phyloP scores from a whole-genome alignment of 2,888 invertebrate species.

The Melitaea athalia region DNA sequence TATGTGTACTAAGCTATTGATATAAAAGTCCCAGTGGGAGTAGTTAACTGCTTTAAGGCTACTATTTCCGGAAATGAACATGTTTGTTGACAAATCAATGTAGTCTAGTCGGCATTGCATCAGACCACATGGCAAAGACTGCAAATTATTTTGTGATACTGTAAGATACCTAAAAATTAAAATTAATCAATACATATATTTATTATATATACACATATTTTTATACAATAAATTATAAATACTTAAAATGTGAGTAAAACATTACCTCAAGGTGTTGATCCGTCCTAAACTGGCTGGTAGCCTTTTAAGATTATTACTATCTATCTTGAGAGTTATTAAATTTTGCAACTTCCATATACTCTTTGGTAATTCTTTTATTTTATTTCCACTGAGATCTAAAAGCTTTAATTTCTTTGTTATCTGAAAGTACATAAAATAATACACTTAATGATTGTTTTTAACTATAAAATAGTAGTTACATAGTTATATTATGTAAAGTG shows the following conservation, averaged over 20 bases:
- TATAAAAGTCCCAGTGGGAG: conserved; percentile 63
- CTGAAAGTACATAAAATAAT: conserved; percentile 50
- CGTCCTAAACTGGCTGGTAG: conserved; percentile 86
- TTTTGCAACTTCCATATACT: conserved; percentile 84
- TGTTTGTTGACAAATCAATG: conserved; percentile 83
- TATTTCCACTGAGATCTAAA: conserved; percentile 86
- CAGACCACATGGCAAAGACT: conserved; percentile 83
- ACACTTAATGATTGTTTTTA: neutral
- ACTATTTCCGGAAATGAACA: conserved; percentile 59
- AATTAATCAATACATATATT: neutral
- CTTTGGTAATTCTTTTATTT: conserved; percentile 79
- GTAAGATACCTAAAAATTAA: conserved; percentile 71
- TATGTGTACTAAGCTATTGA: conserved; percentile 79
- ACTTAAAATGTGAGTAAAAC: neutral
- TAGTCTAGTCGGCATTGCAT: conserved; percentile 77
- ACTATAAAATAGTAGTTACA: neutral
- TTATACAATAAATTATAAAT: neutral
- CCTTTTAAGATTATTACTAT: conserved; percentile 81
- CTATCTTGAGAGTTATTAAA: conserved; percentile 84
- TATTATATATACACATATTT: neutral
- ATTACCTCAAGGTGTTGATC: conserved; percentile 76
- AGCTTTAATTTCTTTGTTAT: conserved; percentile 78
- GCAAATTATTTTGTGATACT: conserved; percentile 79
- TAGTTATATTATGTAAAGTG: too few relatives aligned
- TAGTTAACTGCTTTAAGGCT: conserved; percentile 40